A percentile compares a stretch with the other conserved stretches of the same genome.
Evolutionary conservation across 1,140 invertebrate genomes (phyloP).

Genomic region (Bombus picipes): DNA sequence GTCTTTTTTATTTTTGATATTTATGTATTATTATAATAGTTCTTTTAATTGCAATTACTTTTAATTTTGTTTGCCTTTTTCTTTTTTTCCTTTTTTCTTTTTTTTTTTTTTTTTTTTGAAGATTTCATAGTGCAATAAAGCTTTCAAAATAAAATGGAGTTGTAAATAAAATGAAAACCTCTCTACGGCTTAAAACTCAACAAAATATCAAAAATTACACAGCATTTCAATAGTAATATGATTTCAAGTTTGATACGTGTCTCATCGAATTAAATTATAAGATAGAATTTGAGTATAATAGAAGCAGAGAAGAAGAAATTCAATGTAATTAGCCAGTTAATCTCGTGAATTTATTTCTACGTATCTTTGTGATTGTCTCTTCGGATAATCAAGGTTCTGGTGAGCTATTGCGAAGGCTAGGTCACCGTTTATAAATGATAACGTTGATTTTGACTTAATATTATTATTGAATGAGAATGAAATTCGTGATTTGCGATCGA

Average conservation of each 20-base stretch:
- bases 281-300: background rate
- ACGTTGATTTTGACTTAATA: constrained; percentile 14
- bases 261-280: background rate
- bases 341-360: too few relatives aligned
- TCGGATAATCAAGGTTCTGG: constrained; percentile 43
- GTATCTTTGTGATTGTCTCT: background rate
- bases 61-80: background rate
- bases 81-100: rapidly evolving
- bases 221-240: background rate
- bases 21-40: background rate
- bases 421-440: constrained; percentile 2
- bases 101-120: too few relatives aligned
- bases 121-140: background rate
- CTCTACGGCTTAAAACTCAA: background rate
- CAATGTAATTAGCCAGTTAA: background rate
- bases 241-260: background rate
- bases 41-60: background rate
- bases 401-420: background rate
- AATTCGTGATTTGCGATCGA: constrained; percentile 19
- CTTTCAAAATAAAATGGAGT: background rate
- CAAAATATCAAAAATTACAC: background rate
- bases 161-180: background rate
- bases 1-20: background rate
- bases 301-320: background rate
- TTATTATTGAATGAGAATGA: constrained; percentile 18